Evolutionary conservation across 2,797 vertebrate species (phyloP), one percentile per base, ranked within the genome.

Genomic region (Kryptopterus vitreolus): DNA sequence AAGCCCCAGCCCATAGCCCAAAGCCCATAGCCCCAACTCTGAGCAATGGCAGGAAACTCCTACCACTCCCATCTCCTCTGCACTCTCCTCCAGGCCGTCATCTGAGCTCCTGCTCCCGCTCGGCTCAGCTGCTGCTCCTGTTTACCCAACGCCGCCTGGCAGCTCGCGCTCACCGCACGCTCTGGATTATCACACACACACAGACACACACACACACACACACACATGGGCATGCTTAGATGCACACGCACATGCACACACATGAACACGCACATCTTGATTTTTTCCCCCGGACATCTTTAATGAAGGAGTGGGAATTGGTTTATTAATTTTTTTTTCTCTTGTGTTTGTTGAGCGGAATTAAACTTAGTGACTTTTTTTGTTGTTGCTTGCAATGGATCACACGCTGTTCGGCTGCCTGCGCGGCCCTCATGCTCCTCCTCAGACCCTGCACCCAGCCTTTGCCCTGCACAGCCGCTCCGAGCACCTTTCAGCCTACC

Each of bases 391-490:
- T 92, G 92, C 90, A 62, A 99, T 99, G 97, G 97, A 99, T 95
- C 97, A 98, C 95, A 96, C 97, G 10, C 95, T 99, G 86, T 99
- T 99, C 78, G 95, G 97, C 93, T 99, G 97, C 94, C 94, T 98
- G 91, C 96, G 97, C 93, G 97, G 95, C 94, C 96, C 97, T 69
- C 97, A 98, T 82, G 93, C 94, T 89, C 90, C 96, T 0, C 94
- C 95, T 0, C 97, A 98, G 92, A 94, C 95, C 92, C 94, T 98
- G 92, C 97, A 99, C 89, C 96, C 96, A 3, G 92, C 93, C 82
- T 99, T 99, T 89, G 93, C 95, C 82, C 93, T 99, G 80, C 97
- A 98, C 79, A 96, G 97, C 89, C 95, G 97, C 92, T 95, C 97
- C 29, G 97, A 99, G 90, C 97, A 96, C 88, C 95, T 98, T 94